phyloP scores from a whole-genome alignment of 2,797 vertebrate species.

The Tinamus major region DNA sequence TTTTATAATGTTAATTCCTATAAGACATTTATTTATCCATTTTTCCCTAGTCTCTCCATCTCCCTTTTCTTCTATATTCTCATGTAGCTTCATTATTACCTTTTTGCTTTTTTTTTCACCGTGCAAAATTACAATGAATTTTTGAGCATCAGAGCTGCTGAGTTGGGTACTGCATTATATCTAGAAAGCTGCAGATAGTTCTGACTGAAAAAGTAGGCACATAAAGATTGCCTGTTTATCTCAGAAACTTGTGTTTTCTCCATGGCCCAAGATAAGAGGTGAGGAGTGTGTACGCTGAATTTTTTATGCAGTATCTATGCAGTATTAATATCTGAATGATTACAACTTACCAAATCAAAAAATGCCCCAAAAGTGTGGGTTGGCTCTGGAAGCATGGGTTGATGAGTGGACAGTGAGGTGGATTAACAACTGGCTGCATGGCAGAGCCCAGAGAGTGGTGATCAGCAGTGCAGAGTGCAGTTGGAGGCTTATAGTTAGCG shows the following conservation, averaged over 20 bases:
- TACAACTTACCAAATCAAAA: background rate
- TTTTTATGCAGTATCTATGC: background rate
- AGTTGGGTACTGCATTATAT: background rate
- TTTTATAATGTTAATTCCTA: background rate
- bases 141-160: background rate
- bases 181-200: background rate
- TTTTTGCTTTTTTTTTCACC: background rate
- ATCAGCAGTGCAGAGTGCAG: no score
- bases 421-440: no score
- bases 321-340: background rate
- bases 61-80: background rate
- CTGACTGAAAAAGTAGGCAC: background rate
- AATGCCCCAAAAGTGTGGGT: background rate
- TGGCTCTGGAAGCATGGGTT: no score
- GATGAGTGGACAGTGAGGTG: no score
- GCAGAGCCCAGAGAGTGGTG: no score
- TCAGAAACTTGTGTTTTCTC: fast-evolving
- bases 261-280: background rate
- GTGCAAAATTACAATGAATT: background rate
- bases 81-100: background rate
- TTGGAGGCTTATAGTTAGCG: no score
- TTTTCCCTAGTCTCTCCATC: background rate
- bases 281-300: background rate
- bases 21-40: background rate
- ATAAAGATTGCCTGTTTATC: background rate